Evolutionary conservation across 2,888 invertebrate species (phyloP).

Genomic region (Nomada ferruginata): DNA sequence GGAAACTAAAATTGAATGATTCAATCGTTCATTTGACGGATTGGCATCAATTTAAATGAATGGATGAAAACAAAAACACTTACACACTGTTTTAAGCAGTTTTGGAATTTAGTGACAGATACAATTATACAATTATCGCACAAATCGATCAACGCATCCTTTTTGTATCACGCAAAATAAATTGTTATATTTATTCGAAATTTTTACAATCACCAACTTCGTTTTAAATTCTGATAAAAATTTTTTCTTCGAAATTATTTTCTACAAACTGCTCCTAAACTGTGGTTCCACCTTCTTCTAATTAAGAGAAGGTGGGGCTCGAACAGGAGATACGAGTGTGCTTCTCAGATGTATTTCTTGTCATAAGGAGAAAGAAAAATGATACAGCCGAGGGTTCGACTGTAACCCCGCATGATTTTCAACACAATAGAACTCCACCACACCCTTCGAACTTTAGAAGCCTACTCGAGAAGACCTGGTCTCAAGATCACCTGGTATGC

Average conservation of each 20-base stretch:
- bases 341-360: neutral
- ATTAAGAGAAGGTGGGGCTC: neutral
- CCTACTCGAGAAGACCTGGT: constrained; percentile 29
- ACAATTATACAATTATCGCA: neutral
- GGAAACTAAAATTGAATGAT: too few species aligned
- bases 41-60: neutral
- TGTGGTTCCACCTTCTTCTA: neutral
- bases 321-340: neutral
- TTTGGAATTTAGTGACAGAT: too few species aligned
- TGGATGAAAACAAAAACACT: too few species aligned
- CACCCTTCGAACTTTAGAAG: constrained; percentile 45
- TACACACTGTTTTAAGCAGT: too few species aligned
- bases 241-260: neutral
- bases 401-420: constrained; percentile 59
- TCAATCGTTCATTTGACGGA: too few species aligned
- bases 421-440: constrained; percentile 57
- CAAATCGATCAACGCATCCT: neutral
- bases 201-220: neutral
- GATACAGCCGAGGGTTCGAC: constrained; percentile 26
- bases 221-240: neutral
- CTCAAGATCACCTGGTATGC: constrained; percentile 49
- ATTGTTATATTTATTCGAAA: neutral
- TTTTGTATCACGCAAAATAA: neutral
- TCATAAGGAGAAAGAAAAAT: constrained; percentile 5
- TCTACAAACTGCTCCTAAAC: too few species aligned